phyloP scores from a whole-genome alignment of 2,888 invertebrate genomes.

The Vanessa cardui region DNA sequence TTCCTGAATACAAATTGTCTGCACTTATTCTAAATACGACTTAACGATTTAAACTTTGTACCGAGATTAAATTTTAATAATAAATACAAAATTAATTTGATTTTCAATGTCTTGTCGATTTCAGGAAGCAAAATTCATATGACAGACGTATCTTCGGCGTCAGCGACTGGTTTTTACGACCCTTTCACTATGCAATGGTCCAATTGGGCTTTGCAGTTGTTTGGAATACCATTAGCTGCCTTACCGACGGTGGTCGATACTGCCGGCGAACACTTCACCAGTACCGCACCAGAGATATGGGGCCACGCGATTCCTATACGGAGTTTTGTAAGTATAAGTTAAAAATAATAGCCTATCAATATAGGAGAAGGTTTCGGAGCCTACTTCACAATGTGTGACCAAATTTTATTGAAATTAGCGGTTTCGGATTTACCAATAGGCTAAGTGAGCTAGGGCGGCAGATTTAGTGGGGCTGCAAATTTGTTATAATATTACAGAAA shows the following conservation, averaged over 20 bases:
- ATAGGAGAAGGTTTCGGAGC: background rate
- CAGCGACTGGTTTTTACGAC: constrained; percentile 96
- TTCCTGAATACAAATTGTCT: too few species aligned
- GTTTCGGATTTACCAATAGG: too few species aligned
- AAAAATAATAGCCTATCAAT: background rate
- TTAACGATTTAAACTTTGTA: too few species aligned
- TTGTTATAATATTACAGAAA: too few species aligned
- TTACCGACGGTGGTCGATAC: constrained; percentile 92
- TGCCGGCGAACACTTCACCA: constrained; percentile 87
- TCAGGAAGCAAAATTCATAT: constrained; percentile 85
- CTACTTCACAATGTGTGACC: background rate
- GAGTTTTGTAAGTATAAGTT: constrained; percentile 85
- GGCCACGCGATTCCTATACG: constrained; percentile 90
- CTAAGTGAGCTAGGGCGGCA: too few species aligned
- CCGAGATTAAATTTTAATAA: too few species aligned
- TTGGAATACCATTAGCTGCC: constrained; percentile 88
- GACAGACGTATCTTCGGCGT: constrained; percentile 95
- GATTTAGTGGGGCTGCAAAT: too few species aligned
- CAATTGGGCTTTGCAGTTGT: constrained; percentile 85
- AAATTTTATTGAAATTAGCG: too few species aligned
- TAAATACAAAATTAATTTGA: too few species aligned
- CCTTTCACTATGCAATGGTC: constrained; percentile 96
- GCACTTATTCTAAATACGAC: too few species aligned
- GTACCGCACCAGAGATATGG: constrained; percentile 85
- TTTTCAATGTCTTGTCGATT: background rate